phyloP scores from a whole-genome alignment of 2,797 vertebrate species.

The Anguilla pacifica region DNA sequence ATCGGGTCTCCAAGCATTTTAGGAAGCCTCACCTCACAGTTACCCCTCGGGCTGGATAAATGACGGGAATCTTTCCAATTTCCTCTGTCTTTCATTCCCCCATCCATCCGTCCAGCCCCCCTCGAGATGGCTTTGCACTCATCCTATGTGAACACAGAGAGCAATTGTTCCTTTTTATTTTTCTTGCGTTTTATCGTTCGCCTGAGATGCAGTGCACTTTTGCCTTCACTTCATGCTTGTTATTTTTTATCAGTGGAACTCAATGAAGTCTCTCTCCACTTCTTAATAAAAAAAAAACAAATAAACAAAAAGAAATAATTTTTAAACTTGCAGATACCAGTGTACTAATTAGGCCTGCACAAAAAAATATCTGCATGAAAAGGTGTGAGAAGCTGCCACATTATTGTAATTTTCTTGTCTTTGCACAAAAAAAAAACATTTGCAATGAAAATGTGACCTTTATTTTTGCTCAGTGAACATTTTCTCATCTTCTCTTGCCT shows the following conservation, averaged over 20 bases:
- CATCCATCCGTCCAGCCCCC: not conserved
- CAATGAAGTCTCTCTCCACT: constrained; percentile 16
- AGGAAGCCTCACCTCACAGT: not conserved
- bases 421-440: not conserved
- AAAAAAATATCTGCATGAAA: constrained; percentile 13
- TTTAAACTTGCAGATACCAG: not conserved
- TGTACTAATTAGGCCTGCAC: not conserved
- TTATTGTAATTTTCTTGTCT: constrained; percentile 9
- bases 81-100: not conserved
- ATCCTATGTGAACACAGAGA: constrained; percentile 12
- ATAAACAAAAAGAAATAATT: not conserved
- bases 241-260: constrained; percentile 27
- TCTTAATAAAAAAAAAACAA: not conserved
- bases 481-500: no score
- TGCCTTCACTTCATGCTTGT: constrained; percentile 14
- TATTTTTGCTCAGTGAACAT: no score
- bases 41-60: not conserved
- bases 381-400: not conserved
- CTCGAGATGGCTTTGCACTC: not conserved
- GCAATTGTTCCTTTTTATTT: not conserved
- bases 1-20: not conserved
- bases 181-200: not conserved
- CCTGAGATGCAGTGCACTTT: constrained; percentile 3
- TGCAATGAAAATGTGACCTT: no score
- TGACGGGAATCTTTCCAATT: constrained; percentile 4